Base-by-base conservation (phyloP, 2,888 invertebrate species). In the Steromphala cineraria region DNA sequence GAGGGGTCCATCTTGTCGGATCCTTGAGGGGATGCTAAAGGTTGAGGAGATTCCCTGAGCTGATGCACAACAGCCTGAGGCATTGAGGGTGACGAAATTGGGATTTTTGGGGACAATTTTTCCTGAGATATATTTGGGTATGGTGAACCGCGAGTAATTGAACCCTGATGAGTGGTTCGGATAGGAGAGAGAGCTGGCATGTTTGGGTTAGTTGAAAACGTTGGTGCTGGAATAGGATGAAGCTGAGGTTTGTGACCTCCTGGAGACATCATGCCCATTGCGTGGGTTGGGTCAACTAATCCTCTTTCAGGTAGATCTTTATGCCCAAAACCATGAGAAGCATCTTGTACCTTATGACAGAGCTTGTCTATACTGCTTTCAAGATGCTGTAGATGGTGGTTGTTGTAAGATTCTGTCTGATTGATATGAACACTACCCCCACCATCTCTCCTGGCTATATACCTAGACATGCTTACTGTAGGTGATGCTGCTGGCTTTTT, bases 281-380 rank as follows among this genome's bases (percentile, higher is more conserved):
- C 2, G 28, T 3, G 67, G 4, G 2, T 67, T 31, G 28, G 36
- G 13, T 24, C 55, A 28, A 17, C 53, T 31, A 31, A 31, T n/a
- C 75, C 53, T 71, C 71, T 71, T 8, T 71, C 71, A 3, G 36
- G n/a, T 71, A 36, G 40, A 36, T 71, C 71, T 19, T 40, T 71
- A 21, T 40, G n/a, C 0, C 8, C 17, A 36, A 36, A 71, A n/a
- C 71, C 71, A 40, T 19, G 36, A 71, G 15, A 17, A n/a, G 56
- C 4, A n/a, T 24, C 75, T 17, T 21, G n/a, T 7, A 19, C 56
- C 36, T 55, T 28, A 77, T 88, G 87, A 67, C 87, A 87, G 78
- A 87, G 86, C 75, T 86, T 88, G 53, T 89, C 89, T 15, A 90
- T 87, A 82, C 88, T 90, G 82, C 85, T 88, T 79, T 90, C 89